phyloP scores from a whole-genome alignment of 2,888 invertebrate genomes.

The Tetragonisca angustula region DNA sequence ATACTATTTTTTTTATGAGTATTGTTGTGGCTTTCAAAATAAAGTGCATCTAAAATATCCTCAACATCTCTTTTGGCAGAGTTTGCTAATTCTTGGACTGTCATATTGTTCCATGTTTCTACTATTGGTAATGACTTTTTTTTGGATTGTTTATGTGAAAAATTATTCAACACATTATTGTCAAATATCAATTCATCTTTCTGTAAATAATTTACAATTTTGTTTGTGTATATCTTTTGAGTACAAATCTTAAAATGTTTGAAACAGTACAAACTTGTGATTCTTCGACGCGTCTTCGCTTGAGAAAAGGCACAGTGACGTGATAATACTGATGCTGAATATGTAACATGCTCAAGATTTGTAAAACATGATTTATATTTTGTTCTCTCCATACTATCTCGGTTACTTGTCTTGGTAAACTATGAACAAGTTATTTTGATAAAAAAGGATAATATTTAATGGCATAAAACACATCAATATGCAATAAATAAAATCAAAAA shows the following conservation, averaged over 20 bases:
- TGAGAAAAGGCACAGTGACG: slow-evolving; percentile 82
- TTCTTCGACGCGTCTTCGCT: slow-evolving; percentile 84
- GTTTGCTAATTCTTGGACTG: slow-evolving; percentile 89
- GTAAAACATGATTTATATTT: slow-evolving; percentile 34
- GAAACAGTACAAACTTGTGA: slow-evolving; percentile 86
- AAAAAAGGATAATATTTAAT: not conserved
- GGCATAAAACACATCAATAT: not conserved
- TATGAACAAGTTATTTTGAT: slow-evolving; percentile 25
- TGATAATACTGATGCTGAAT: slow-evolving; percentile 75
- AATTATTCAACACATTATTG: not conserved
- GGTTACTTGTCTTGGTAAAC: slow-evolving; percentile 54
- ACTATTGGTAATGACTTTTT: slow-evolving; percentile 84
- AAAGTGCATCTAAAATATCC: slow-evolving; percentile 89
- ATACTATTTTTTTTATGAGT: slow-evolving; percentile 86
- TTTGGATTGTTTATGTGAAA: not conserved
- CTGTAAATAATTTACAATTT: slow-evolving; percentile 27
- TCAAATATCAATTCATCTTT: rapidly evolving
- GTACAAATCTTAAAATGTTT: not conserved
- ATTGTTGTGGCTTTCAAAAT: slow-evolving; percentile 87
- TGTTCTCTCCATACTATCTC: slow-evolving; percentile 54
- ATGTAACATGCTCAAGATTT: slow-evolving; percentile 33
- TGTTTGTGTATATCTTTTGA: not conserved
- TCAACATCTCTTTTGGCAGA: slow-evolving; percentile 88
- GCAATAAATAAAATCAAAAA: not conserved
- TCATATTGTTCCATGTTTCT: slow-evolving; percentile 93